Conservation (phyloP, 2,797 vertebrate genomes). For the Allobates femoralis region DNA sequence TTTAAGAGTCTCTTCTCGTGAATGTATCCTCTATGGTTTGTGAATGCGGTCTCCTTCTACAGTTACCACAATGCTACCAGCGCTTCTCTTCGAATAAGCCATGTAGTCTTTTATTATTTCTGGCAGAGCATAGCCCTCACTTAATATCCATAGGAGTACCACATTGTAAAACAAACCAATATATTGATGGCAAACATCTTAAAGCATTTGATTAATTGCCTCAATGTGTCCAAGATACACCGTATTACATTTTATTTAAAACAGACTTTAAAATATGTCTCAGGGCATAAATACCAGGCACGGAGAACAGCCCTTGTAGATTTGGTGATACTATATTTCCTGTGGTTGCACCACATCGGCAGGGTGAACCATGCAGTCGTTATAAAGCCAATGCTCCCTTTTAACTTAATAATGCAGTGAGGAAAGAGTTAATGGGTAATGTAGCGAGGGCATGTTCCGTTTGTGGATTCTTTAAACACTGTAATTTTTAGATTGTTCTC, state of each 20-base stretch:
- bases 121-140: constrained; percentile 47
- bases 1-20: not conserved
- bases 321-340: constrained; percentile 46
- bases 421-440: not conserved
- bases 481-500: constrained; percentile 15
- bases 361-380: not conserved
- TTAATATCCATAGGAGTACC: constrained; percentile 38
- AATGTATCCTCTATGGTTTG: constrained; percentile 10
- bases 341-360: constrained; percentile 29
- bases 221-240: constrained; percentile 42
- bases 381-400: not conserved
- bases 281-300: constrained; percentile 14
- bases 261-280: constrained; percentile 48
- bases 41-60: constrained; percentile 4
- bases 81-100: constrained; percentile 10
- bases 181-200: constrained; percentile 51
- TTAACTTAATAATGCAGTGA: not conserved
- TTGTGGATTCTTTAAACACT: constrained; percentile 11
- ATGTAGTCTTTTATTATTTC: constrained; percentile 38
- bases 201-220: constrained; percentile 53
- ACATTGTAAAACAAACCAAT: constrained; percentile 57
- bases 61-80: constrained; percentile 30
- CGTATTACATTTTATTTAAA: constrained; percentile 54
- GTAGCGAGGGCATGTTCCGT: not conserved
- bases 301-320: constrained; percentile 3